Base-by-base conservation (phyloP, 2,113 vertebrate genomes). In the Desmodus rotundus region DNA sequence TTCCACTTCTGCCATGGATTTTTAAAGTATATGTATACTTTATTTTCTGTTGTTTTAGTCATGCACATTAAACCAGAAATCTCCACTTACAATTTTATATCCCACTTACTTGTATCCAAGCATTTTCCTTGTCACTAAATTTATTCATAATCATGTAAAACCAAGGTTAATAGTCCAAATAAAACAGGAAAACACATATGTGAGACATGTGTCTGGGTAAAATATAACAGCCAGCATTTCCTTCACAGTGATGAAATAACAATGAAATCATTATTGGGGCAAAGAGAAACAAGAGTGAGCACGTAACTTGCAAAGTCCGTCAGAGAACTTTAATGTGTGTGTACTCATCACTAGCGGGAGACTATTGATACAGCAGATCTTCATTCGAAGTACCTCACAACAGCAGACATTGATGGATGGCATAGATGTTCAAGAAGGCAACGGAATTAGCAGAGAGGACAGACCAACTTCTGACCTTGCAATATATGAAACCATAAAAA, bases 381-480 rank as follows among this genome's bases (percentile, higher is more conserved):
- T 94, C 54, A 80, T 83, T 92, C 78, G 78, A 91, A 92, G 68
- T 63, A 63, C 50, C 31, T 65, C 52, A 80, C 15, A 86, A 56
- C 19, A 80, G 58, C 58, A 90, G 72, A 63, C 19, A 81, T 41
- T 54, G 72, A 82, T 74, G 72, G 73, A 52, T 52, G 58, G 56
- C 92, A 87, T 13, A 77, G 41, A 91, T 85, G 96, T 96, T 91
- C 81, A 88, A 45, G 41, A 84, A 50, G 15, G n/a, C 72, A 85
- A 68, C 78, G 15, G 68, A 68, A 81, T 93, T 93, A 87, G 67
- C 61, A 54, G 15, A 72, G 15, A 88, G 36, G 54, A 58, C 47
- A 86, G 77, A 74, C 56, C 67, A 96, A 74, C 47, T 61, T 87
- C 45, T 91, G 88, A 85, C 47, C 47, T 88, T 73, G 45, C 41